These are phyloP conservation scores for Octopus sinensis DNA, from an alignment of 1,140 invertebrate species.

Conservation along the genomic window DNA sequence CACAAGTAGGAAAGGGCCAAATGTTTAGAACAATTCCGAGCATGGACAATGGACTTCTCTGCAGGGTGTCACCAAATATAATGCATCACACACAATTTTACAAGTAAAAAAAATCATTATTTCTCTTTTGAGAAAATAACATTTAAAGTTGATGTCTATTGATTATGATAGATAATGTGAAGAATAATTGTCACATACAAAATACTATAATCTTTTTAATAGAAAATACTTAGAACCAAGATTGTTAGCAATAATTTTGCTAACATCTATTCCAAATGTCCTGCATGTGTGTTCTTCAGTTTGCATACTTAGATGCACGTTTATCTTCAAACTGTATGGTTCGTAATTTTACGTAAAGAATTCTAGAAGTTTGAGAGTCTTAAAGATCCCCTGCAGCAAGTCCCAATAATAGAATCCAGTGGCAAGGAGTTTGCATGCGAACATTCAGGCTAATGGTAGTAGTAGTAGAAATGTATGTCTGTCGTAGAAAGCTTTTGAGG, in stretches of 20 bases:
- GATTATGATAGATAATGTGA: background rate
- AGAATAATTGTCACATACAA: background rate
- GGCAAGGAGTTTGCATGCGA: constrained; percentile 8
- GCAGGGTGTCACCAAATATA: constrained; percentile 5
- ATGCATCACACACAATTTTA: background rate
- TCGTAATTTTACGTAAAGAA: too few relatives aligned
- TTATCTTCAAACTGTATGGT: too few relatives aligned
- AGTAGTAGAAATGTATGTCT: constrained; percentile 13
- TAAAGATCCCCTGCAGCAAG: constrained; percentile 8
- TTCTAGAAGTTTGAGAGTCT: background rate
- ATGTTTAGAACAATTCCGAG: background rate
- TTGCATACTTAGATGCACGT: background rate
- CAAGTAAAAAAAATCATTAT: background rate
- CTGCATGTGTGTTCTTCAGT: constrained; percentile 7
- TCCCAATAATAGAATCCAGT: constrained; percentile 1
- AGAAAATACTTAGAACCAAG: constrained; percentile 8
- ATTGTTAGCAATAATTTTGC: background rate
- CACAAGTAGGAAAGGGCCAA: too few relatives aligned
- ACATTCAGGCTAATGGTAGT: constrained; percentile 10
- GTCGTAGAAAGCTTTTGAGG: constrained; percentile 10
- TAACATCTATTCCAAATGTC: constrained; percentile 7
- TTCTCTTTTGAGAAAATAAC: background rate
- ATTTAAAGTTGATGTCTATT: constrained; percentile 5
- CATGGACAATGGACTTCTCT: constrained; percentile 4
- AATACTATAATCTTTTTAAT: background rate